These are phyloP conservation scores for Proteles cristata DNA, from an alignment of 2,113 vertebrate genomes.

Conservation along the genomic window DNA sequence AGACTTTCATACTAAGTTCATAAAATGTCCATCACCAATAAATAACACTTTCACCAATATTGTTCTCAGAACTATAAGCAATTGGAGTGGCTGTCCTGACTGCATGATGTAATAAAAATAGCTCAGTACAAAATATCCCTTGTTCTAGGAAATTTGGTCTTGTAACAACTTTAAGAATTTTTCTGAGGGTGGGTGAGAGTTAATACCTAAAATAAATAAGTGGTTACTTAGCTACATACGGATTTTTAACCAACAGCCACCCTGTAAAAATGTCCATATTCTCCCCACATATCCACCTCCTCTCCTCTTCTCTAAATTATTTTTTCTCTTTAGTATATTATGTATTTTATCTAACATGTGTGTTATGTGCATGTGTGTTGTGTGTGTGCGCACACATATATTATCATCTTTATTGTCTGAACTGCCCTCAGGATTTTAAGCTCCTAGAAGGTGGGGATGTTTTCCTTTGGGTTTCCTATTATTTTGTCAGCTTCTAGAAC, in stretches of 20 bases:
- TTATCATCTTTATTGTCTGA: neutral
- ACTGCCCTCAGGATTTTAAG: neutral
- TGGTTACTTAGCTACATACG: neutral
- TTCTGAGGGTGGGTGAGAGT: neutral
- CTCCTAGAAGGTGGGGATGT: neutral
- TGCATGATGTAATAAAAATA: neutral
- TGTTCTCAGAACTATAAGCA: neutral
- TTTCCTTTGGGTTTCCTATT: neutral
- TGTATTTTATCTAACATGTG: neutral
- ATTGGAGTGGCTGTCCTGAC: neutral
- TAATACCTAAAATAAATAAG: constrained; percentile 21
- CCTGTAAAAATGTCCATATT: neutral
- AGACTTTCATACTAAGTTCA: neutral
- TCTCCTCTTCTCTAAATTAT: neutral
- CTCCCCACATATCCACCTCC: too few species aligned
- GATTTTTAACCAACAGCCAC: neutral
- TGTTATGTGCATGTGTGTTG: neutral
- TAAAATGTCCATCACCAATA: neutral
- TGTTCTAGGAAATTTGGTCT: neutral
- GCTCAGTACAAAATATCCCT: constrained; percentile 11
- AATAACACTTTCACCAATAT: neutral
- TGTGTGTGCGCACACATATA: rapidly evolving
- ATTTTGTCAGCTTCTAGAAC: neutral
- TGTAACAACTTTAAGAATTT: neutral
- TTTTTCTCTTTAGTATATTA: neutral